phyloP scores from a whole-genome alignment of 1,140 invertebrate species.

The Globodera rostochiensis region DNA sequence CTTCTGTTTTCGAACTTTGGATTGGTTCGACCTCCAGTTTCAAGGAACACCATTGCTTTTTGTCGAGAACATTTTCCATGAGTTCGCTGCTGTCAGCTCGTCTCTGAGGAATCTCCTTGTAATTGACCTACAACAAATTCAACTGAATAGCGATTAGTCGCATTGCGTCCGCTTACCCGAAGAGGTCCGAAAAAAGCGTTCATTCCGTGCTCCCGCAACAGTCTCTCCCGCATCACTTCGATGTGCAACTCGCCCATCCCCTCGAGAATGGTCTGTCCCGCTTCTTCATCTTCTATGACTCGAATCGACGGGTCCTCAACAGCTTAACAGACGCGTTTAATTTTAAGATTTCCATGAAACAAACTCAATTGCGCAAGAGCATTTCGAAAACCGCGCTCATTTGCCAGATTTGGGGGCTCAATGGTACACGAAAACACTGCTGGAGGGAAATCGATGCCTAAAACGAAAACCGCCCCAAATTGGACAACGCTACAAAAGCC shows the following conservation, averaged over 20 bases:
- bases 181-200: constrained; percentile 87
- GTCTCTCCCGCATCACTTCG: constrained; percentile 86
- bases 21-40: constrained; percentile 70
- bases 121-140: constrained; percentile 69
- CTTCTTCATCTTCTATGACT: constrained; percentile 52
- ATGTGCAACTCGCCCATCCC: constrained; percentile 93
- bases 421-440: constrained; percentile 96
- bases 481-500: background rate
- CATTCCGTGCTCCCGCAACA: constrained; percentile 84
- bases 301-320: constrained; percentile 89
- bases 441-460: constrained; percentile 77
- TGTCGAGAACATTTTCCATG: constrained; percentile 46
- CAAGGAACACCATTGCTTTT: constrained; percentile 38
- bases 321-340: constrained; percentile 15
- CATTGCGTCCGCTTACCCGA: constrained; percentile 73
- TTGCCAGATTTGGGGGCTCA: constrained; percentile 81
- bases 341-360: background rate
- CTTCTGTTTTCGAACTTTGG: constrained; percentile 32
- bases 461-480: constrained; percentile 66
- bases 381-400: constrained; percentile 78
- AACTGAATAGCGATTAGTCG: background rate
- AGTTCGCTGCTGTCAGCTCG: constrained; percentile 69
- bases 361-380: constrained; percentile 79
- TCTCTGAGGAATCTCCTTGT: constrained; percentile 70
- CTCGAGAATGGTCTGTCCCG: constrained; percentile 61